Evolutionary conservation across 1,140 invertebrate species (phyloP).

Genomic region (Brachionus sp.): DNA sequence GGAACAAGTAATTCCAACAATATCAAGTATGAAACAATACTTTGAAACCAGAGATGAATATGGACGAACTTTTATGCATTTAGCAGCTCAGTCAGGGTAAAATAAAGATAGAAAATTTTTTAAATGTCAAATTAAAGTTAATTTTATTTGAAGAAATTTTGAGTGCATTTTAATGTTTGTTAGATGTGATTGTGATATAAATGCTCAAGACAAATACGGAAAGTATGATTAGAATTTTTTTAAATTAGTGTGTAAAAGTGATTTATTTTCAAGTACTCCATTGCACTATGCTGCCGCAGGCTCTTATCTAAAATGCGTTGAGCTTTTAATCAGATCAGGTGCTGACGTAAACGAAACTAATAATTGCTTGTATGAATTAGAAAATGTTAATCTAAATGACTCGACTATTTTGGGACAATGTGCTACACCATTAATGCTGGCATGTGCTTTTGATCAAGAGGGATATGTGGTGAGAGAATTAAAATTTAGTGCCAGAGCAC

Average conservation of each 20-base stretch:
- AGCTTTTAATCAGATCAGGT: slow-evolving; percentile 18
- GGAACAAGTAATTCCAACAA: slow-evolving; percentile 8
- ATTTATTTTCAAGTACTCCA: neutral
- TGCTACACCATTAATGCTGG: slow-evolving; percentile 19
- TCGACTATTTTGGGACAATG: neutral
- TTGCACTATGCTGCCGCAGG: slow-evolving; percentile 25
- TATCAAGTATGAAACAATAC: slow-evolving; percentile 47
- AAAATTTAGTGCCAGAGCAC: slow-evolving; percentile 6
- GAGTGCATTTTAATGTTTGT: slow-evolving; percentile 61
- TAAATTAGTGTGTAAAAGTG: neutral
- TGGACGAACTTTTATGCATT: slow-evolving; percentile 64
- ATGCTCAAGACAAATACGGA: slow-evolving; percentile 34
- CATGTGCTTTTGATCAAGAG: slow-evolving; percentile 42
- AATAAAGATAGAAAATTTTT: neutral
- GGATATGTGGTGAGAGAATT: slow-evolving; percentile 37
- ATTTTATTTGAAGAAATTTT: slow-evolving; percentile 61
- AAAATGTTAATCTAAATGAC: neutral
- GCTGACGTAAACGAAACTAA: slow-evolving; percentile 40
- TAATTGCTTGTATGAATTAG: neutral
- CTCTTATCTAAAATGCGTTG: slow-evolving; percentile 37
- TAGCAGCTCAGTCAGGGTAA: slow-evolving; percentile 64
- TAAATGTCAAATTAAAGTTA: neutral
- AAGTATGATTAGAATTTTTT: slow-evolving; percentile 19
- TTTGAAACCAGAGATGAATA: slow-evolving; percentile 61
- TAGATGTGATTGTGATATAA: slow-evolving; percentile 12